Conservation (phyloP, 2,113 vertebrate species). For the Lamprologus sp. region DNA sequence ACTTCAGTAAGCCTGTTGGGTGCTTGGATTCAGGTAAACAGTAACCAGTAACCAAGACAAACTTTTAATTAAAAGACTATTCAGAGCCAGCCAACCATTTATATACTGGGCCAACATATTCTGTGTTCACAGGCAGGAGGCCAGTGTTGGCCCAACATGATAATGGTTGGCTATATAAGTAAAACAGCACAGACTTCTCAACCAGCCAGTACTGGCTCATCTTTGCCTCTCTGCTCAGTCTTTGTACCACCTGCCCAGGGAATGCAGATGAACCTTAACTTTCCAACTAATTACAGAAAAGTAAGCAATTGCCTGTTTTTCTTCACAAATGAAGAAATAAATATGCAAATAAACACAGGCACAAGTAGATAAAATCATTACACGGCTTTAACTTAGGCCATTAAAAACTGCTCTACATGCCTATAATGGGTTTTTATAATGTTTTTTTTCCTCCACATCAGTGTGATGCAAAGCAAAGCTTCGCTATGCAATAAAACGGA, state of each 20-base stretch:
- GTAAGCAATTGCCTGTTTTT: not conserved
- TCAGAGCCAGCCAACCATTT: not conserved
- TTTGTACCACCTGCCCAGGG: not conserved
- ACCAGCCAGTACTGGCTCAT: not conserved
- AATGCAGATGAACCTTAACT: not conserved
- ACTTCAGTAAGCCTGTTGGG: not conserved
- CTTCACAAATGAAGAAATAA: not conserved
- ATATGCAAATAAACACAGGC: not conserved
- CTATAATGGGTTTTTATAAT: not conserved
- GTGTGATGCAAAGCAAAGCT: not conserved
- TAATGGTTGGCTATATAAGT: not conserved
- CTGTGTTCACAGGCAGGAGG: not conserved
- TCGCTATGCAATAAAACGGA: not conserved
- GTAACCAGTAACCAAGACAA: not conserved
- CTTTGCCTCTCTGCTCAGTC: not conserved
- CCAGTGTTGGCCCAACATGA: not conserved
- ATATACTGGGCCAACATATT: not conserved
- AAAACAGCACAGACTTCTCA: not conserved
- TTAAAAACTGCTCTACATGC: not conserved
- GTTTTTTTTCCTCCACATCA: not conserved
- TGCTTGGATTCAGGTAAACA: not conserved
- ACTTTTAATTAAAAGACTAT: constrained; percentile 7
- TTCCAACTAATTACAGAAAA: not conserved
- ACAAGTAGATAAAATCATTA: not conserved
- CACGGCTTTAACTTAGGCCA: not conserved